These are phyloP conservation scores for Chloropsis cyanopogon DNA, from an alignment of 2,113 vertebrate genomes.

Conservation along the genomic window DNA sequence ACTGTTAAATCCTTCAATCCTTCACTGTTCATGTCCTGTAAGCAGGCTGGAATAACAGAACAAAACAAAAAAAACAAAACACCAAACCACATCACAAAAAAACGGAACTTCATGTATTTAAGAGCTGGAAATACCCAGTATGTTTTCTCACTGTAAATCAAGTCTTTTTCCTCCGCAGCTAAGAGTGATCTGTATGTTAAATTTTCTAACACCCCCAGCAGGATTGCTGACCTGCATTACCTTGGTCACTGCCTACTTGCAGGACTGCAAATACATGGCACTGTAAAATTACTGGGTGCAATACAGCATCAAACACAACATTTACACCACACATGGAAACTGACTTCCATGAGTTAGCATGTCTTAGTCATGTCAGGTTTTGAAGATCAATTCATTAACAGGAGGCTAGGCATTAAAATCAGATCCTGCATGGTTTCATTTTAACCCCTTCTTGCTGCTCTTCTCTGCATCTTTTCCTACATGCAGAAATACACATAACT, in stretches of 20 bases:
- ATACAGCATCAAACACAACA: not conserved
- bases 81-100: not conserved
- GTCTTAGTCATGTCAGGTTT: not conserved
- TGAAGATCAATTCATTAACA: not conserved
- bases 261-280: not conserved
- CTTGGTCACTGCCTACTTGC: not conserved
- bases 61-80: not conserved
- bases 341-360: not conserved
- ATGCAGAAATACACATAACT: not conserved
- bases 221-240: not conserved
- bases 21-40: not conserved
- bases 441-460: not conserved
- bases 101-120: not conserved
- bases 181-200: not conserved
- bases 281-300: not conserved
- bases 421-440: not conserved
- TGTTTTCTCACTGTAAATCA: not conserved
- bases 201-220: not conserved
- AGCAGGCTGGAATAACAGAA: not conserved
- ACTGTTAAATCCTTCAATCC: not conserved
- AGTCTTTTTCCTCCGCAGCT: not conserved
- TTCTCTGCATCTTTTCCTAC: not conserved
- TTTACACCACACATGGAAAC: fast-evolving
- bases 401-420: not conserved
- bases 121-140: not conserved